phyloP scores from a whole-genome alignment of 2,888 invertebrate species.

The Calliphora vomitoria region DNA sequence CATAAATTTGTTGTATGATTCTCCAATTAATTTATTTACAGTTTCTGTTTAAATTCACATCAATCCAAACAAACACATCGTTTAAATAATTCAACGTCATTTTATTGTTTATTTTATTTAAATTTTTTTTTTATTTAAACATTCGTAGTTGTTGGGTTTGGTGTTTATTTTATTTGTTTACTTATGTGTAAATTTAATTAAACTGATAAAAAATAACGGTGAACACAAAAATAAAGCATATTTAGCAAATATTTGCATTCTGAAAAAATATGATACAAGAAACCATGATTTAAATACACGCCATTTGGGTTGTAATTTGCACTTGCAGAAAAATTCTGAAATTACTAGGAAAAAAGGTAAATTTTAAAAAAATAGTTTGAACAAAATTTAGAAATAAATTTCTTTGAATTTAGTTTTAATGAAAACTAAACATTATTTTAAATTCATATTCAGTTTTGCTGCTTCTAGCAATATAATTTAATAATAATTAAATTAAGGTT shows the following conservation, averaged over 20 bases:
- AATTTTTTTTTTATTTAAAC: slow-evolving; percentile 12
- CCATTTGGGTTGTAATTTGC: neutral
- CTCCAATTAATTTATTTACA: slow-evolving; percentile 7
- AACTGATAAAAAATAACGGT: slow-evolving; percentile 63
- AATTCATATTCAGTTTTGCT: too few relatives aligned
- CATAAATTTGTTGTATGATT: neutral
- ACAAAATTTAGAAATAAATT: too few relatives aligned
- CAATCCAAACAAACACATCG: slow-evolving; percentile 10
- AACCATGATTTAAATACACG: neutral
- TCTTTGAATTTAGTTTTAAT: too few relatives aligned
- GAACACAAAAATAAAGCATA: slow-evolving; percentile 29
- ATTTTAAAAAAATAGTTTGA: too few relatives aligned
- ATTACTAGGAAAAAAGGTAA: too few relatives aligned
- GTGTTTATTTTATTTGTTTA: slow-evolving; percentile 54
- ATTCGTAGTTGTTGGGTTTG: slow-evolving; percentile 10
- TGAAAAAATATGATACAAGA: neutral
- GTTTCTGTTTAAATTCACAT: slow-evolving; percentile 21
- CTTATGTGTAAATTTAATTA: slow-evolving; percentile 72
- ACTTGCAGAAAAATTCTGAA: too few relatives aligned
- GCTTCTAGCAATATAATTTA: too few relatives aligned
- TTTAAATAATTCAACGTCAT: neutral
- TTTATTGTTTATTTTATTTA: neutral
- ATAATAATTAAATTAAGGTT: too few relatives aligned
- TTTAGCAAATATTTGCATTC: slow-evolving; percentile 17
- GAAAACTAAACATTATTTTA: too few relatives aligned